Evolutionary conservation across 2,113 vertebrate species (phyloP).

Genomic region (Hucho hucho): DNA sequence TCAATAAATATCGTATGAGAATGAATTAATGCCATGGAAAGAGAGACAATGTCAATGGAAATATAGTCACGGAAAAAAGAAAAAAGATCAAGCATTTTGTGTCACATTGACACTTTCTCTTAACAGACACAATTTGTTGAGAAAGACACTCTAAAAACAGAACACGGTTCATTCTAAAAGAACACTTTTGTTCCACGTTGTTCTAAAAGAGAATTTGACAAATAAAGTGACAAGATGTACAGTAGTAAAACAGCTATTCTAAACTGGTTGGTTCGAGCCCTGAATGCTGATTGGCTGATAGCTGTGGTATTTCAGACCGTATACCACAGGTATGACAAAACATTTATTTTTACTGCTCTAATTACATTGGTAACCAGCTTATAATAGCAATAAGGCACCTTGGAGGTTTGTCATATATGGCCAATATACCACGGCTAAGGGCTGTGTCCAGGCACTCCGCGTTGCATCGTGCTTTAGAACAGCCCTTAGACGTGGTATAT

Average conservation of each 20-base stretch:
- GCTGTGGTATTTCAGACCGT: no score
- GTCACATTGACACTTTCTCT: neutral
- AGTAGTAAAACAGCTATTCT: neutral
- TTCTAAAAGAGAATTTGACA: neutral
- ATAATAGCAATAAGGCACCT: no score
- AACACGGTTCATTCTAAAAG: neutral
- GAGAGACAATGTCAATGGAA: conserved; percentile 7
- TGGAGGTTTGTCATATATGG: no score
- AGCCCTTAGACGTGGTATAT: no score
- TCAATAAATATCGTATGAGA: conserved; percentile 29
- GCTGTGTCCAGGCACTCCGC: no score
- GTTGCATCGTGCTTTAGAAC: no score
- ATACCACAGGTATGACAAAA: no score
- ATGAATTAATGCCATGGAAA: conserved; percentile 13
- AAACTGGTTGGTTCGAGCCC: no score
- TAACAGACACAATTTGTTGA: neutral
- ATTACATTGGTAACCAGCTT: no score
- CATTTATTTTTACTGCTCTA: no score
- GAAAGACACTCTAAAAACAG: neutral
- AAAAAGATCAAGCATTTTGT: conserved; percentile 15
- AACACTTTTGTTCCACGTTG: neutral
- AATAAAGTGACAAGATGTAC: neutral
- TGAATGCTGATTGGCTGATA: no score
- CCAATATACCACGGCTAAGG: no score
- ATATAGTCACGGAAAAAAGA: conserved; percentile 14